Evolutionary conservation across 1,140 invertebrate genomes (phyloP), one percentile per base, ranked within the genome.

Genomic region (Latrodectus geometricus): DNA sequence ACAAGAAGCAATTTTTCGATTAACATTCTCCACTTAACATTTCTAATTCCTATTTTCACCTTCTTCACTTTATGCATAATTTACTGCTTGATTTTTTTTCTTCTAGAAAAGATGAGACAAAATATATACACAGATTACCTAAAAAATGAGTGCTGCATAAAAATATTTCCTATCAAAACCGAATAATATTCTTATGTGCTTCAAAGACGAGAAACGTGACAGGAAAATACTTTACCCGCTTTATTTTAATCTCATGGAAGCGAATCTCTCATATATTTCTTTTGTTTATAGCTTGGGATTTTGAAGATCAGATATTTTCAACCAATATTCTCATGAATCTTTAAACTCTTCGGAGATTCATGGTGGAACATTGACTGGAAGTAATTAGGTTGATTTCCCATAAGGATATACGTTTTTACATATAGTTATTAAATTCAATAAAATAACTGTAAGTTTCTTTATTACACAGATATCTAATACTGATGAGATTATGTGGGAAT

Each of bases 181-280:
- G 73, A 49, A 75, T 75, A 54, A 21, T 75, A 52, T 54, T 49
- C 52, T 52, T 54, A 75, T 50, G 50, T 52, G n/a, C 50, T 75
- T 75, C 73, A 21, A 75, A 54, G 73, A 20, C 20, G 52, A 54
- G 17, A 8, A 23, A 75, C 52, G 73, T 75, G 73, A 75, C 52
- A 20, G n/a, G 73, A 75, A 75, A 75, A 75, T 75, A 23, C 52
- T 61, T 20, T 14, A 54, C 50, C 73, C 73, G 73, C n/a, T 75
- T 75, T 75, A 75, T 75, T 75, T 75, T 75, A 75, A 75, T 75
- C 73, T 75, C 12, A 74, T 74, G 50, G 17, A 17, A 61, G 54
- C 52, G 73, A 75, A 75, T 21, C 52, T 50, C 9, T 20, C 21
- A 54, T 75, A 49, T 23, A 75, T 75, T 75, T 52, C 73, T 75